Evolutionary conservation across 2,797 vertebrate species (phyloP), one percentile per base, ranked within the genome.

Genomic region (Sciurus carolinensis): DNA sequence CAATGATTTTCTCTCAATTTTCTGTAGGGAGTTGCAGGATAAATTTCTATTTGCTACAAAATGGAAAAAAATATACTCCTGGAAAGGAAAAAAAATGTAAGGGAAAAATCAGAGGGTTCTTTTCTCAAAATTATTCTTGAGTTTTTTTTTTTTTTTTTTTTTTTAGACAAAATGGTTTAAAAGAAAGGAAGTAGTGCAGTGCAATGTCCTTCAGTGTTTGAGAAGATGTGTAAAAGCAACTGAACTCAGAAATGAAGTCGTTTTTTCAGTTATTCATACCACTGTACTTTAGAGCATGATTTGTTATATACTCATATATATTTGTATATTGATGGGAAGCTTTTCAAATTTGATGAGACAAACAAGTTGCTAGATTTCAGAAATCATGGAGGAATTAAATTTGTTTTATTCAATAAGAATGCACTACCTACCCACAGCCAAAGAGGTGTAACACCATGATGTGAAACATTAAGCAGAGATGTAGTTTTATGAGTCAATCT

Each of bases 1-100:
- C 86, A 97, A 94, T 96, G 97, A 98, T 97, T 97, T 97, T 97
- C 95, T 95, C 91, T 98, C 94, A 72, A 85, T 86, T 93, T 97
- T 95, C 92, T 87, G 91, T 90, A 87, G 77, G 86, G 89, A 95
- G 72, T 97, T 95, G 75, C 81, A 94, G 84, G 93, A 95, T 96
- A 97, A 82, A 95, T 97, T 97, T 98, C 97, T 97, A 79, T 97
- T 96, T 95, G 62, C 76, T 94, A 79, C 66, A 79, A 80, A 93
- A 95, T 95, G 57, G 14, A 54, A 44, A 59, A 39, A 69, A 97
- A 93, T 95, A 75, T 3, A 91, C 15, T 92, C 44, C 82, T 85
- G 18, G 42, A 90, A 94, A 59, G 86, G 28, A 87, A 87, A 88
- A 91, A 82, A 71, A 75, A n/a, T 71, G 42, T 67, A 73, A 79